Percentiles rank a stretch among this genome's conserved stretches.
Evolutionary conservation across 2,113 vertebrate species (phyloP).

Genomic region (Chunga burmeisteri): DNA sequence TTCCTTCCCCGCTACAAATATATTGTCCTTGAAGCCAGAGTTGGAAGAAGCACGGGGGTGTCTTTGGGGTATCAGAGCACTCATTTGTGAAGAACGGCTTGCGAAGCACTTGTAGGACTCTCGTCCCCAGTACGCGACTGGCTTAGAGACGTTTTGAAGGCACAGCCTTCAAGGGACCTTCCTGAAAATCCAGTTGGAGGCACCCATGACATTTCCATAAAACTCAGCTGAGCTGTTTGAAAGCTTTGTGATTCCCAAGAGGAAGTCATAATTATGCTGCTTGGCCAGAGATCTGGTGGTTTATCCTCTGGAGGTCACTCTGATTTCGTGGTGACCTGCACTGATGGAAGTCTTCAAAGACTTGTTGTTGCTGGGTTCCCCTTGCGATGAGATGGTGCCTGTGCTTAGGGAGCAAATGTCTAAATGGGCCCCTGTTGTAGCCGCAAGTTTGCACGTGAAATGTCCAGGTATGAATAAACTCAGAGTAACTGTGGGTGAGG

Average conservation of each 20-base stretch:
- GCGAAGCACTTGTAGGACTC: neutral
- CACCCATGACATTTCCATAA: neutral
- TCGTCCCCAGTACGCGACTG: neutral
- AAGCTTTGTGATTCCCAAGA: neutral
- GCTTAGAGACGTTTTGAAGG: neutral
- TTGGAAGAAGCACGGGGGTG: fast-evolving
- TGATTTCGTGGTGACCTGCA: neutral
- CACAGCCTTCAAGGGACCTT: neutral
- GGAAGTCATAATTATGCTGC: neutral
- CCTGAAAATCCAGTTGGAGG: neutral
- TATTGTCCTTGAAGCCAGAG: neutral
- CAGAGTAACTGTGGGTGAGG: neutral
- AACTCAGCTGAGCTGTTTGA: neutral
- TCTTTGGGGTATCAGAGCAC: neutral
- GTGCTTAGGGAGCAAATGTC: neutral
- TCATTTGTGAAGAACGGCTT: neutral
- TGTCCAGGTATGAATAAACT: neutral
- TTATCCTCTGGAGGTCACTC: neutral
- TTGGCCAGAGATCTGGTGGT: neutral
- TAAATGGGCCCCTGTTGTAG: neutral
- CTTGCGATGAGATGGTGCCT: neutral
- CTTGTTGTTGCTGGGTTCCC: neutral
- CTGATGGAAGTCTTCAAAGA: neutral
- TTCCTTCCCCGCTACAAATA: fast-evolving
- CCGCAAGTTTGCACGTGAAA: neutral